These are phyloP conservation scores for Labeo rohita DNA, from an alignment of 2,113 vertebrate genomes.

Conservation along the genomic window DNA sequence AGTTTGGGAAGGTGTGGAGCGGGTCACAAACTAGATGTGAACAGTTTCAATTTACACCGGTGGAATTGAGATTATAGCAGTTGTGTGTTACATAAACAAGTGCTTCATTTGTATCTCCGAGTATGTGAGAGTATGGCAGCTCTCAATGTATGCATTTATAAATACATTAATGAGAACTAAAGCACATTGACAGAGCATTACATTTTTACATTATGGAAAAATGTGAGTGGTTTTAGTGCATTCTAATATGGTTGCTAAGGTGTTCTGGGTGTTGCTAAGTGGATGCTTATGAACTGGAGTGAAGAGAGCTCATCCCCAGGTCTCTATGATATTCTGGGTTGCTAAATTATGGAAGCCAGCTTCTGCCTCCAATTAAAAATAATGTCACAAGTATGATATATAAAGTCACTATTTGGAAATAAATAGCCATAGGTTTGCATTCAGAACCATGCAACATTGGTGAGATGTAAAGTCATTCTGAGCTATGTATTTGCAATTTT, in stretches of 20 bases:
- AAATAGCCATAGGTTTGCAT: not conserved
- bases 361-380: not conserved
- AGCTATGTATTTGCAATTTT: too few species aligned
- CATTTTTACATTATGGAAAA: not conserved
- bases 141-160: not conserved
- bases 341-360: not conserved
- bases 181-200: not conserved
- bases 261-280: not conserved
- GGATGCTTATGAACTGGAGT: not conserved
- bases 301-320: not conserved
- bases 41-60: constrained; percentile 29
- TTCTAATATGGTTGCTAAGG: not conserved
- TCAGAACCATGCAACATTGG: not conserved
- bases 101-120: not conserved
- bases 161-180: not conserved
- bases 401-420: not conserved
- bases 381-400: not conserved
- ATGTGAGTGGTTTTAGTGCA: not conserved
- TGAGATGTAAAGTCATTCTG: not conserved
- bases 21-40: constrained; percentile 40
- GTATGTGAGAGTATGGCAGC: constrained; percentile 28
- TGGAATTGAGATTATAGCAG: constrained; percentile 42
- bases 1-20: constrained; percentile 41
- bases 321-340: not conserved
- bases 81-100: constrained; percentile 43